Base-by-base conservation (phyloP, 2,888 invertebrate species). In the Mesopsocus fuscifrons region DNA sequence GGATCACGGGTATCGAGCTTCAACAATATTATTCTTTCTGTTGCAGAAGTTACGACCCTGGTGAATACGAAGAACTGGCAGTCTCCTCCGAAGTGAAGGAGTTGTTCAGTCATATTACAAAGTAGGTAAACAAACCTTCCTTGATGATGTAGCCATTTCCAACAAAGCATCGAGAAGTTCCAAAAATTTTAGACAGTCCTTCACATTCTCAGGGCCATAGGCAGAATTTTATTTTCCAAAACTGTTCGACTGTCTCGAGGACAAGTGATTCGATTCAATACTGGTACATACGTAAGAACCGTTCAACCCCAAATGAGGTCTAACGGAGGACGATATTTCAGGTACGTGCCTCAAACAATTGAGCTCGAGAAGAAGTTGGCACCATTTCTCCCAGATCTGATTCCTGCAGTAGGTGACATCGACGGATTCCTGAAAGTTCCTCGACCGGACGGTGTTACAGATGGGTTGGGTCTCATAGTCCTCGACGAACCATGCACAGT, bases 351-450 rank as follows among this genome's bases (percentile, higher is more conserved):
- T 0, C 91, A 92, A 61, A 78, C 77, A 53, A 79, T 91, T 43
- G 88, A 89, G 51, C 69, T 92, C 34, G 88, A 88, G 42, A 81
- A 83, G 59, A 84, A 84, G 55, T 67, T 97, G 55, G 80, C 84
- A 54, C 92, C 95, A 1, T 97, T 97, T 59, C 76, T 95, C 43
- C 92, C 95, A 1, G 97, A 98, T 55, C 97, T 80, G 63, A 83
- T 97, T 52, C 97, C 98, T 6, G 89, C 94, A 1, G 94, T 98
- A 38, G 98, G 98, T 1, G 97, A 98, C 61, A 92, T 95, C 51
- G 98, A 99, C 63, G 92, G 94, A 2, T 95, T 98, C 63, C 72
- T 99, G 32, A 98, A 97, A 67, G 83, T 94, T 2, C 66, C 72
- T 35, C 72, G 89, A 17, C 95, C 95, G 0, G 80, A 85, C 51